Evolutionary conservation across 2,113 vertebrate species (phyloP), one percentile per base, ranked within the genome.

Genomic region (Pyxicephalus adspersus): DNA sequence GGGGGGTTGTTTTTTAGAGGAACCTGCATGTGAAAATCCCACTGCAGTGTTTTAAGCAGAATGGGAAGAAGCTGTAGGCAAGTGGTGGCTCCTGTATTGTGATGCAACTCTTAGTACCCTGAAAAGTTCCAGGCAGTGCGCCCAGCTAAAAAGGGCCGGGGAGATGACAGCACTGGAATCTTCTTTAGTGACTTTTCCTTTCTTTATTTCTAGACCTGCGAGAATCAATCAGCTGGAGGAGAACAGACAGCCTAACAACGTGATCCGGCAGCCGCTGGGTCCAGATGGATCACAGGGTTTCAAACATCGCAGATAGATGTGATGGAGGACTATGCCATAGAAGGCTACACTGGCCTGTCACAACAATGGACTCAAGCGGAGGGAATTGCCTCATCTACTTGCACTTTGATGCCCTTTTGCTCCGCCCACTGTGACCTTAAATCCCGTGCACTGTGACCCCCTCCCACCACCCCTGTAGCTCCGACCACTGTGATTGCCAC

Each of bases 221-320:
- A 93, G 95, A 90, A 94, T 94, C 88, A 95, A 93, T 19, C 93
- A 95, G 80, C 94, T 94, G 0, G 97, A 98, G 81, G 97, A 98
- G 77, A 88, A 85, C 87, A 88, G 95, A 81, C 94, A 95, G 87
- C 93, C 94, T 92, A 96, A 93, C 87, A 94, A 96, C 81, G 93
- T 95, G 89, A 94, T 97, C 86, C 89, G 96, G 84, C 96, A 98
- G 86, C 95, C 96, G 3, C 89, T 94, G 84, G 94, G 95, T 85
- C 96, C 96, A 16, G 97, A 98, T 58, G 94, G 96, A 84, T 96
- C 94, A 66, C 97, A 96, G 71, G 96, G 97, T 87, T 97, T 98
- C 93, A 94, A 94, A 86, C 96, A 98, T 80, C 94, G 95, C 92
- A 98, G 97, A 98, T 99, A 97, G 93, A 89, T 77, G 81, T 74